Conservation (phyloP, 2,888 invertebrate genomes). For the Adela reaumurella region DNA sequence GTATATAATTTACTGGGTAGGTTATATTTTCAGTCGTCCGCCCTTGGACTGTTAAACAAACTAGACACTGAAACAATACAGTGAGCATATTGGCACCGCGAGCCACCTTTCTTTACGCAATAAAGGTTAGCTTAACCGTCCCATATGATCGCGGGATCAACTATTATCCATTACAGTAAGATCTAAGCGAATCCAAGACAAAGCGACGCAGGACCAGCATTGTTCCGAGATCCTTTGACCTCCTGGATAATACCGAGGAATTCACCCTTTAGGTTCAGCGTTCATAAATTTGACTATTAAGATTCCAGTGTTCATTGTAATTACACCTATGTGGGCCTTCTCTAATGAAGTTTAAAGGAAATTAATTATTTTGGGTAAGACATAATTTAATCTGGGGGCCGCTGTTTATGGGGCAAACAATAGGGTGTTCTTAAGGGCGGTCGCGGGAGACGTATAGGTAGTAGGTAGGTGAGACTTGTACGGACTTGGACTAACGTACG, state of each 20-base stretch:
- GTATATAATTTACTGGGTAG: too few species aligned
- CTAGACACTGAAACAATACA: too few species aligned
- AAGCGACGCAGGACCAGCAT: conserved; percentile 1
- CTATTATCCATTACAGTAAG: neutral
- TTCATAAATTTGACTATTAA: conserved; percentile 49
- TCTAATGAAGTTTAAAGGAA: conserved; percentile 55
- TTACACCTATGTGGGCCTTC: conserved; percentile 55
- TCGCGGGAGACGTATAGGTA: too few species aligned
- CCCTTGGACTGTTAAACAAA: too few species aligned
- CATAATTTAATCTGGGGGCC: conserved; percentile 43
- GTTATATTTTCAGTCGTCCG: too few species aligned
- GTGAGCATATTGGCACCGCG: too few species aligned
- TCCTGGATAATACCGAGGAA: neutral
- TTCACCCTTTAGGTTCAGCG: conserved; percentile 11
- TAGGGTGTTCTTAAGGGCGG: neutral
- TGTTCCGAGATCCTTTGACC: neutral
- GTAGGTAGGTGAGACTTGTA: too few species aligned
- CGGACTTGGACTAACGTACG: too few species aligned
- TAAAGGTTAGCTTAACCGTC: too few species aligned
- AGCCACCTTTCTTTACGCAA: too few species aligned
- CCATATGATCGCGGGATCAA: neutral
- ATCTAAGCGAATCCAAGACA: neutral
- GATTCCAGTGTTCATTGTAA: conserved; percentile 54
- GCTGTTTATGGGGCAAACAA: neutral
- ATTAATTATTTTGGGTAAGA: conserved; percentile 50